Evolutionary conservation across 1,140 invertebrate genomes (phyloP).

Genomic region (Diploscapter pachys): DNA sequence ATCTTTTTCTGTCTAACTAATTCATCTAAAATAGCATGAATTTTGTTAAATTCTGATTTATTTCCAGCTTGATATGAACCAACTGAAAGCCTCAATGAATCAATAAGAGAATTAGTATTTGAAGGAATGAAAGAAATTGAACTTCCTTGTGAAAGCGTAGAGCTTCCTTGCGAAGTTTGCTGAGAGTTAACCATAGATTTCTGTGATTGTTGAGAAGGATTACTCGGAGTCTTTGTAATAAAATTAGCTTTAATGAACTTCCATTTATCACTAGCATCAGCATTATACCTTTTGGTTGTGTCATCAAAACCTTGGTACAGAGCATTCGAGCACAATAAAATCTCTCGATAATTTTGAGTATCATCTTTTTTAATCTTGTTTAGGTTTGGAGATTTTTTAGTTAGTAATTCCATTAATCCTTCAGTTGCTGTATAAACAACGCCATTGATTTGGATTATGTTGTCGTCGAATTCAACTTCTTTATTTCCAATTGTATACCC

Average conservation of each 20-base stretch:
- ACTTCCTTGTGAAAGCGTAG: no score
- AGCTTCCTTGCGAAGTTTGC: conserved; percentile 20
- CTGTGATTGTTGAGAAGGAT: no score
- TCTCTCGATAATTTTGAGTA: conserved; percentile 38
- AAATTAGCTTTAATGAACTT: conserved; percentile 35
- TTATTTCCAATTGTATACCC: conserved; percentile 39
- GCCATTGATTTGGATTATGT: conserved; percentile 31
- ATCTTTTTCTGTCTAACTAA: conserved; percentile 24
- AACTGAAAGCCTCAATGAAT: conserved; percentile 25
- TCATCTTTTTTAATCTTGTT: conserved; percentile 36
- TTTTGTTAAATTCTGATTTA: conserved; percentile 34
- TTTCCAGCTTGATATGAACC: conserved; percentile 31
- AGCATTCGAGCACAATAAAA: conserved; percentile 34
- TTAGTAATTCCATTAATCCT: conserved; percentile 35
- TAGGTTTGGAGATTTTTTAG: conserved; percentile 35
- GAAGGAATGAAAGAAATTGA: conserved; percentile 28
- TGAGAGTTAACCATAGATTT: no score
- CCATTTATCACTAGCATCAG: conserved; percentile 39
- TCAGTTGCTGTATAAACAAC: conserved; percentile 30
- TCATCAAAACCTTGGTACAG: conserved; percentile 37
- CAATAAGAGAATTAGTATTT: conserved; percentile 28
- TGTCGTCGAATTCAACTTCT: conserved; percentile 34
- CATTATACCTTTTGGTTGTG: conserved; percentile 27
- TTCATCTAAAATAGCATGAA: conserved; percentile 35
- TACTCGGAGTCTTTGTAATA: conserved; percentile 21